These are phyloP conservation scores for Nomada fucata DNA, from an alignment of 2,888 invertebrate species.

Conservation along the genomic window DNA sequence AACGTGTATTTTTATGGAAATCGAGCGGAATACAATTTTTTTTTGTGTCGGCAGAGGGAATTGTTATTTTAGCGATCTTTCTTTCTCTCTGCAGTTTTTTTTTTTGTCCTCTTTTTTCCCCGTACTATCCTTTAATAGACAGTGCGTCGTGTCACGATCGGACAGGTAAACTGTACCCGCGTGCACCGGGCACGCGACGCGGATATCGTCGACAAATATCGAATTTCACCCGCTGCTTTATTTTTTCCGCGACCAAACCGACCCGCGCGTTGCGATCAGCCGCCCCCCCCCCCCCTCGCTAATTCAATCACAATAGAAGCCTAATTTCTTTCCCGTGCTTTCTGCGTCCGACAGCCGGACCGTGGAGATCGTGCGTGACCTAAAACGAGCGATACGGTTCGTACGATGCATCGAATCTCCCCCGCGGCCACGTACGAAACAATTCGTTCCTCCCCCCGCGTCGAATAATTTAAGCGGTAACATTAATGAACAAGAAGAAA, in stretches of 20 bases:
- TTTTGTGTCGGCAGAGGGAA: constrained; percentile 5
- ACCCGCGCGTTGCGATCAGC: neutral
- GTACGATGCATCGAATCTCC: too few relatives aligned
- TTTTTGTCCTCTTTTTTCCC: neutral
- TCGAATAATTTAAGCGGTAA: too few relatives aligned
- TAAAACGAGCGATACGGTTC: too few relatives aligned
- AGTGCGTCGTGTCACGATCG: neutral
- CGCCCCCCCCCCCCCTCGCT: too few relatives aligned
- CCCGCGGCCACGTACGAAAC: too few relatives aligned
- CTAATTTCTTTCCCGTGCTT: too few relatives aligned
- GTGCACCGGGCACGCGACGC: constrained; percentile 27
- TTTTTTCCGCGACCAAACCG: neutral
- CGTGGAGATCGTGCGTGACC: too few relatives aligned
- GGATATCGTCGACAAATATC: constrained; percentile 23
- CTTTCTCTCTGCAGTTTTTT: neutral
- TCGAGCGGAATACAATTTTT: constrained; percentile 29
- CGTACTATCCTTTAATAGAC: too few relatives aligned
- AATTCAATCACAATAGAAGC: too few relatives aligned
- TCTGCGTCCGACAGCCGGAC: too few relatives aligned
- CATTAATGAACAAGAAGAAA: too few relatives aligned
- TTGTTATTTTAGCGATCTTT: constrained; percentile 23
- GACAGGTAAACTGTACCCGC: neutral
- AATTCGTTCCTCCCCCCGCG: too few relatives aligned
- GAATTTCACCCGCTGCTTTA: neutral
- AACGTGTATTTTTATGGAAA: constrained; percentile 26